Percentiles rank a stretch among this genome's conserved stretches.
These are phyloP conservation scores for Setophaga coronata DNA, from an alignment of 2,113 vertebrate species.

Conservation along the genomic window DNA sequence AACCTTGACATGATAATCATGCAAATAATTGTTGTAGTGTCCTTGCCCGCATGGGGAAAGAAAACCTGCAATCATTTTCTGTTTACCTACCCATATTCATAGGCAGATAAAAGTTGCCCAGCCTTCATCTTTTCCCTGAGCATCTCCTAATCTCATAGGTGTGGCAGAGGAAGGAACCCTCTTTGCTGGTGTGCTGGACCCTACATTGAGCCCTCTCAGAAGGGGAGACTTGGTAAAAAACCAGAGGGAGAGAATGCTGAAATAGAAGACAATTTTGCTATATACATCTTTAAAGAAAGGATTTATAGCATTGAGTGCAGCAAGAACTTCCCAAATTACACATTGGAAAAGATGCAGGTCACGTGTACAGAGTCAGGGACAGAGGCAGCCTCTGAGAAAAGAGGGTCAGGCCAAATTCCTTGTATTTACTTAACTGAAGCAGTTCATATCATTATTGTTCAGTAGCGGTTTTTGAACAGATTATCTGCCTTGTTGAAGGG, in stretches of 20 bases:
- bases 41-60: neutral
- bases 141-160: neutral
- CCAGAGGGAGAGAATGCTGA: neutral
- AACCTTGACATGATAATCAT: neutral
- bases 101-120: neutral
- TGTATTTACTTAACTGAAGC: neutral
- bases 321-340: neutral
- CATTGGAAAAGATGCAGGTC: neutral
- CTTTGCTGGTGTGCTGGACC: neutral
- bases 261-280: neutral
- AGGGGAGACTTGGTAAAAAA: neutral
- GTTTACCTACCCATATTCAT: accelerated
- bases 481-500: neutral
- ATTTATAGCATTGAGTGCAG: neutral
- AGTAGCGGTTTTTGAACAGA: neutral
- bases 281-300: neutral
- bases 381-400: neutral
- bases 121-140: neutral
- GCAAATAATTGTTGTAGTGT: neutral
- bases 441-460: neutral
- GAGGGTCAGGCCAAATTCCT: neutral
- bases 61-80: neutral
- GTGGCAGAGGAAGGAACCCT: neutral
- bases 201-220: neutral
- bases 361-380: neutral